Evolutionary conservation across 1,140 invertebrate genomes (phyloP), one percentile per base, ranked within the genome.

Genomic region (Hylaeus anthracinus): DNA sequence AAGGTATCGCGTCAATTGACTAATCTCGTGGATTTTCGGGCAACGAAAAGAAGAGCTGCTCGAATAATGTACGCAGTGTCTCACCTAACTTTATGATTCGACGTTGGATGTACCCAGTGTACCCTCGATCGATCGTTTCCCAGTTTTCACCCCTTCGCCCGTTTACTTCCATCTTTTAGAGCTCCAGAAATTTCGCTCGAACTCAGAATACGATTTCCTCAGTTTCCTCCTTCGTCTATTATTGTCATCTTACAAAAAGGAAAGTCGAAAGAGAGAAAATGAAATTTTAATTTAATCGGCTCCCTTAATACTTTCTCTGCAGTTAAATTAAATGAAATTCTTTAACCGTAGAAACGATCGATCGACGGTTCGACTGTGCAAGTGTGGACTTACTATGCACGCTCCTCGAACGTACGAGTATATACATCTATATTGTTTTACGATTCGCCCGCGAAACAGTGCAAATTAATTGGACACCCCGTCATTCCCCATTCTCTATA

Each of bases 1-100:
- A 92, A 92, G 86, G 87, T 91, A 88, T 91, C 88, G 88, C 90
- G 80, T 88, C 91, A 92, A 92, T 92, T 92, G 92, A 92, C 91
- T 92, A 93, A 92, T 88, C 90, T 92, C 83, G 76, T 89, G 73
- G 26, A 74, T 83, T 41, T 67, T 83, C 71, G 81, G 81, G 79
- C 82, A 87, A 88, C 85, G 79, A 81, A 88, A 87, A 87, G 14
- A 43, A 43, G 61, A 45, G 39, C 63, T 85, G 83, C 70, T 84
- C 81, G 83, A 89, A 48, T 85, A 58, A 66, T 43, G 12, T 66
- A 72, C 56, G 53, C 26, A 60, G 26, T 51, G 41, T 53, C 12
- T 64, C 37, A 8, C n/a, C 55, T 67, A 67, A 60, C 58, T 61
- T 48, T 56, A 67, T 43, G 78, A 80, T 39, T 61, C 14, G 45